These are phyloP conservation scores for Tetragonisca angustula DNA, from an alignment of 2,888 invertebrate species.

Conservation along the genomic window DNA sequence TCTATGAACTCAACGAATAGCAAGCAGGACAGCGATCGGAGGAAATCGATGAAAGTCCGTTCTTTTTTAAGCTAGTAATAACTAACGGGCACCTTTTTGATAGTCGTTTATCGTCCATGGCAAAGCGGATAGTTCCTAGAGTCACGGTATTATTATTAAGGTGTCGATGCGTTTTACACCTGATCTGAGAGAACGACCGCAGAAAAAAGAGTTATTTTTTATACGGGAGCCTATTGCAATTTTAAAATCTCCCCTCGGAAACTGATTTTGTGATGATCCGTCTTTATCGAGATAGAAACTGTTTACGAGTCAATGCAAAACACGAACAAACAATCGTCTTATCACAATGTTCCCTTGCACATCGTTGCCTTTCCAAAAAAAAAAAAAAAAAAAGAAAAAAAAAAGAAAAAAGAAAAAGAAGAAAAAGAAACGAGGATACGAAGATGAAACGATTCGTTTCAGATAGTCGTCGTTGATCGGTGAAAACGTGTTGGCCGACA, in stretches of 20 bases:
- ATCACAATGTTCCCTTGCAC: slow-evolving; percentile 25
- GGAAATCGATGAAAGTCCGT: slow-evolving; percentile 1
- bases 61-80: slow-evolving; percentile 1
- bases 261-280: slow-evolving; percentile 39
- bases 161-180: slow-evolving; percentile 78
- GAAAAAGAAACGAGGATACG: background rate
- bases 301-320: slow-evolving; percentile 28
- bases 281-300: slow-evolving; percentile 34
- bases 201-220: slow-evolving; percentile 61
- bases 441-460: slow-evolving; percentile 39
- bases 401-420: too few species aligned
- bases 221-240: slow-evolving; percentile 56
- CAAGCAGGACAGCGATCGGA: slow-evolving; percentile 14
- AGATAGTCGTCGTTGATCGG: slow-evolving; percentile 62
- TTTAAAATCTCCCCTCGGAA: slow-evolving; percentile 29
- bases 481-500: slow-evolving; percentile 77
- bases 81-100: slow-evolving; percentile 45
- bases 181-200: slow-evolving; percentile 64
- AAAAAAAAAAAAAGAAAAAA: background rate
- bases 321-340: slow-evolving; percentile 23
- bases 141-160: slow-evolving; percentile 83
- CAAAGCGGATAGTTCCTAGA: slow-evolving; percentile 82
- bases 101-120: slow-evolving; percentile 69
- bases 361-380: slow-evolving; percentile 29
- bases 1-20: background rate